Conservation (phyloP, 2,113 vertebrate species). For the Salminus brasiliensis region DNA sequence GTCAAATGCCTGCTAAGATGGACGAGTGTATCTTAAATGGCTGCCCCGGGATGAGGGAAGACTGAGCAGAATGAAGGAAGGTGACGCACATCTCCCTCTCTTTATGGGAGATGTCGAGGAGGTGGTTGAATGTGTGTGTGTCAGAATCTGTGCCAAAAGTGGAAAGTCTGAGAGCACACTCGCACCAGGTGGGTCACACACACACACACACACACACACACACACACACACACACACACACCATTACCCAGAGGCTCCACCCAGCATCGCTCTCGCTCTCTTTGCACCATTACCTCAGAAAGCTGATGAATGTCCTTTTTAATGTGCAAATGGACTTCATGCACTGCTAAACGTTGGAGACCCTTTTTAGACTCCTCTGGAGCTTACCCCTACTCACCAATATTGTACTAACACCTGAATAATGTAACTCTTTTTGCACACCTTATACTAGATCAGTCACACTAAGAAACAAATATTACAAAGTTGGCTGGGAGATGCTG, state of each 20-base stretch:
- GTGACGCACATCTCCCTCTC: slow-evolving; percentile 39
- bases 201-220: background rate
- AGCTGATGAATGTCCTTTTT: slow-evolving; percentile 47
- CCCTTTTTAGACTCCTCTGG: slow-evolving; percentile 19
- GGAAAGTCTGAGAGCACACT: slow-evolving; percentile 46
- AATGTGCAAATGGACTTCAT: slow-evolving; percentile 50
- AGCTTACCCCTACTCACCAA: background rate
- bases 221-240: background rate
- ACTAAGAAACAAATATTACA: background rate
- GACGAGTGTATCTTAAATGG: slow-evolving; percentile 45
- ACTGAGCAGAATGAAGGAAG: slow-evolving; percentile 7
- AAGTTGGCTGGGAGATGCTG: no score
- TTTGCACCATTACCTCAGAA: slow-evolving; percentile 41
- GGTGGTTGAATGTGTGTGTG: slow-evolving; percentile 15
- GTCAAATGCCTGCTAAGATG: slow-evolving; percentile 36
- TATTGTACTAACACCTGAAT: slow-evolving; percentile 9
- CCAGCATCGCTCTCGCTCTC: slow-evolving; percentile 13
- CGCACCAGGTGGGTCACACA: slow-evolving; percentile 56
- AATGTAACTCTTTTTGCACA: background rate
- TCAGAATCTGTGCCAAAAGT: slow-evolving; percentile 48
- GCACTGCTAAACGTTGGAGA: slow-evolving; percentile 4
- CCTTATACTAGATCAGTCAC: background rate
- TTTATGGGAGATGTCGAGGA: slow-evolving; percentile 24
- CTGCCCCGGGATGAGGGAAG: slow-evolving; percentile 46
- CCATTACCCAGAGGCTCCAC: slow-evolving; percentile 42